Evolutionary conservation across 2,113 vertebrate genomes (phyloP).

Genomic region (Oriolus oriolus): DNA sequence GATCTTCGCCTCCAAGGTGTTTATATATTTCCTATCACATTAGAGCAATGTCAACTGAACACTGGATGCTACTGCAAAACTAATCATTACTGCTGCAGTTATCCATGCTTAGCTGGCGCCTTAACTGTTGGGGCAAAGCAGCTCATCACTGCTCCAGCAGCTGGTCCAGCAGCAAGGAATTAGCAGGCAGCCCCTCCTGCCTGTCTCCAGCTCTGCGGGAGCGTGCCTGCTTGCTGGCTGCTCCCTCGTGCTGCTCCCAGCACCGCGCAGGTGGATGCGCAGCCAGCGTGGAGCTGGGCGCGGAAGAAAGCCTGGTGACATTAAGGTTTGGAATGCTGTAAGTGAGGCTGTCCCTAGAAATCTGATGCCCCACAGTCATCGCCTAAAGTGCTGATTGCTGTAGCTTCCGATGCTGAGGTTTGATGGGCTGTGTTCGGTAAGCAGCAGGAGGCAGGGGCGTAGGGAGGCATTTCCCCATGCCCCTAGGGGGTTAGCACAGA

Average conservation of each 20-base stretch:
- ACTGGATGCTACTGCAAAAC: background rate
- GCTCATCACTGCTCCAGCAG: background rate
- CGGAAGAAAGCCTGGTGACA: background rate
- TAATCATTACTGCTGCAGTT: background rate
- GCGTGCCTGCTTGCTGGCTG: rapidly evolving
- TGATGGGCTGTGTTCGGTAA: background rate
- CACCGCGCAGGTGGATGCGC: rapidly evolving
- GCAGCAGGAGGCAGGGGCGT: background rate
- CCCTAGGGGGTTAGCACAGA: background rate
- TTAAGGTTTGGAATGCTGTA: background rate
- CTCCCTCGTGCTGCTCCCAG: background rate
- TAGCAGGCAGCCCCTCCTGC: background rate
- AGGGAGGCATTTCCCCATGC: background rate
- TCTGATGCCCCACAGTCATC: background rate
- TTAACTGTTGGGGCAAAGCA: background rate
- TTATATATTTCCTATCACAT: background rate
- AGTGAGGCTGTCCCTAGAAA: background rate
- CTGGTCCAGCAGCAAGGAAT: background rate
- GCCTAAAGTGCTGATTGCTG: background rate
- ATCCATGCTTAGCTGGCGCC: background rate
- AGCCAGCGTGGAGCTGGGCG: background rate
- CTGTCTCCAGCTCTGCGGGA: background rate
- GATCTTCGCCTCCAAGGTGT: background rate
- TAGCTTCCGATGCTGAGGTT: background rate
- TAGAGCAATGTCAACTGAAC: background rate